Evolutionary conservation across 92 coral and sea anemone species (phyloP).

Genomic region (Palythoa heliodiscus): DNA sequence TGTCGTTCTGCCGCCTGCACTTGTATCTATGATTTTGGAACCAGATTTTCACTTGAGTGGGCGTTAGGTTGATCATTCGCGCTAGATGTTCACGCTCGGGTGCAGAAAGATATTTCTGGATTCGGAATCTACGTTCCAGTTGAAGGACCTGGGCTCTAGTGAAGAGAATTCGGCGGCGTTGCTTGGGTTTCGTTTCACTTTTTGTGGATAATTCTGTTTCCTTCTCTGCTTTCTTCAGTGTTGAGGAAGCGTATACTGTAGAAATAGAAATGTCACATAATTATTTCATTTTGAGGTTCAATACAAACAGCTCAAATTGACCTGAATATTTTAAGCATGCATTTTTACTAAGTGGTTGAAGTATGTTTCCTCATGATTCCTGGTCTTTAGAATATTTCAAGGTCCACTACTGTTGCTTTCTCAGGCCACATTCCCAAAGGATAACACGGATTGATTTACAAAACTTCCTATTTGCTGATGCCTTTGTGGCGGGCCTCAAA

Average conservation of each 20-base stretch:
- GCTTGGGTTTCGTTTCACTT: constrained; percentile 50
- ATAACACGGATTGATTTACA: too few relatives aligned
- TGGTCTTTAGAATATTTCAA: too few relatives aligned
- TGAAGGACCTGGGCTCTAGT: constrained; percentile 92
- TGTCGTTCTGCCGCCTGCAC: constrained; percentile 77
- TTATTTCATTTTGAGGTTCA: background rate
- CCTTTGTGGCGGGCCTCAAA: too few relatives aligned
- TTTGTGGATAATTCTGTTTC: constrained; percentile 40
- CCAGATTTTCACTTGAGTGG: constrained; percentile 98
- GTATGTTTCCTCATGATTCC: too few relatives aligned
- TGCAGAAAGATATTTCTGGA: constrained; percentile 94
- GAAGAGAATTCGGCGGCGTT: constrained; percentile 88
- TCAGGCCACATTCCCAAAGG: too few relatives aligned
- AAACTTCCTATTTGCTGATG: too few relatives aligned
- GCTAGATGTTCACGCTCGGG: constrained; percentile 97
- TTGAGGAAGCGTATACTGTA: constrained; percentile 28
- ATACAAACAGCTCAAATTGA: background rate
- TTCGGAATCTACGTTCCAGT: constrained; percentile 91
- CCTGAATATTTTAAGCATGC: too few relatives aligned
- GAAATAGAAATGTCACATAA: background rate
- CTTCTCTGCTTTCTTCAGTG: background rate
- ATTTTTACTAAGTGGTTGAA: too few relatives aligned
- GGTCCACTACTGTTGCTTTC: too few relatives aligned
- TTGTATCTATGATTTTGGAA: constrained; percentile 99
- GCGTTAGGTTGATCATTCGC: constrained; percentile 91